Evolutionary conservation across 2,888 invertebrate species (phyloP).

Genomic region (Hymenopus coronatus): DNA sequence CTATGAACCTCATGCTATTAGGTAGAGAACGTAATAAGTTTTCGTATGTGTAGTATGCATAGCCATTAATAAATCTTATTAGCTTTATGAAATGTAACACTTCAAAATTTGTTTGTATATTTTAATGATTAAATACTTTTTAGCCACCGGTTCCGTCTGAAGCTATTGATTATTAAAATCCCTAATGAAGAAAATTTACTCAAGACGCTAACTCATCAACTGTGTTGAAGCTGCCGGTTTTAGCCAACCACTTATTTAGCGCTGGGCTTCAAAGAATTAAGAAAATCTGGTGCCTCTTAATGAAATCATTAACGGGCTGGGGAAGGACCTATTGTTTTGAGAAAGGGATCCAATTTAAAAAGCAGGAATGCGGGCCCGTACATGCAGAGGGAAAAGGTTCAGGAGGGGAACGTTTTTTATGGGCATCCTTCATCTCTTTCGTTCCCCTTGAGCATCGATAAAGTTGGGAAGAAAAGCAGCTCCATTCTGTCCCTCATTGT

Average conservation of each 20-base stretch:
- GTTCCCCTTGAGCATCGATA: neutral
- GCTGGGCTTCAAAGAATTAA: neutral
- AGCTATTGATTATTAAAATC: neutral
- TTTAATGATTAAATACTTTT: too few relatives aligned
- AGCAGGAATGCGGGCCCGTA: neutral
- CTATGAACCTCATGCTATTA: too few relatives aligned
- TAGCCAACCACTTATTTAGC: neutral
- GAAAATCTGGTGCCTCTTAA: neutral
- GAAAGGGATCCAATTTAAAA: neutral
- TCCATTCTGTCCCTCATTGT: conserved; percentile 23
- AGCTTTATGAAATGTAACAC: too few relatives aligned
- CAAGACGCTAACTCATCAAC: neutral
- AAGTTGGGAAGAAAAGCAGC: conserved; percentile 11
- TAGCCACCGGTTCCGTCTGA: neutral
- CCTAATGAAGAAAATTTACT: neutral
- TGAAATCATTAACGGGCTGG: neutral
- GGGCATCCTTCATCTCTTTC: neutral
- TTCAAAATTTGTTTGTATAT: too few relatives aligned
- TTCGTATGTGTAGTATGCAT: too few relatives aligned
- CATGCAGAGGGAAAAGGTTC: neutral
- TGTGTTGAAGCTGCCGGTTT: too few relatives aligned
- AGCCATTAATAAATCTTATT: too few relatives aligned
- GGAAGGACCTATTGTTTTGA: neutral
- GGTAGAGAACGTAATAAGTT: too few relatives aligned
- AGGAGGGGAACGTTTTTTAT: neutral